Evolutionary conservation across 1,140 invertebrate genomes (phyloP).

Genomic region (Acromyrmex charruanus): DNA sequence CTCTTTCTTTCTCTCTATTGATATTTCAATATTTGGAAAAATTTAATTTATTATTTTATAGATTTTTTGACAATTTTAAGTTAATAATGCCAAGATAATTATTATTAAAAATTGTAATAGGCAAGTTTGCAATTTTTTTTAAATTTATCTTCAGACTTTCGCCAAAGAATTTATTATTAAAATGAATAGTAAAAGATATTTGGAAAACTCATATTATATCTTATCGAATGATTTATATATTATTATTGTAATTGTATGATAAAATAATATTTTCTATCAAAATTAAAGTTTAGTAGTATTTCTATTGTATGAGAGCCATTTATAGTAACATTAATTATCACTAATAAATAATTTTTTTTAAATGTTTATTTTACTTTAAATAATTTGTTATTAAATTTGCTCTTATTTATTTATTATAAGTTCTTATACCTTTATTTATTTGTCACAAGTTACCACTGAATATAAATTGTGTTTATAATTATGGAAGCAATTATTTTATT

Average conservation of each 20-base stretch:
- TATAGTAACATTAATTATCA: conserved; percentile 3
- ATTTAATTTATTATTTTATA: not conserved
- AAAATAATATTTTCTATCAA: not conserved
- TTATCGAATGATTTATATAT: not conserved
- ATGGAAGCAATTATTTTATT: conserved; percentile 5
- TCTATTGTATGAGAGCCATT: not conserved
- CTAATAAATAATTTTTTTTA: not conserved
- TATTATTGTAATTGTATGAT: not conserved
- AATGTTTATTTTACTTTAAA: too few species aligned
- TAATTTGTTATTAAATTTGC: not conserved
- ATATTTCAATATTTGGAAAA: not conserved
- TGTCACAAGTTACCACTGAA: not conserved
- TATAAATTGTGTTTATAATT: not conserved
- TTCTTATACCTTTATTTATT: not conserved
- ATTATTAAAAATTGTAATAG: not conserved
- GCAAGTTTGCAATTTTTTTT: not conserved
- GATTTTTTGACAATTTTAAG: not conserved
- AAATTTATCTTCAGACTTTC: not conserved
- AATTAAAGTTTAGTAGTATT: not conserved
- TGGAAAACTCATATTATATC: not conserved
- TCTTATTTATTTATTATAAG: not conserved
- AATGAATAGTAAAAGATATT: not conserved
- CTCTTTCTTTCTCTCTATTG: too few species aligned
- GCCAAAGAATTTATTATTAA: not conserved
- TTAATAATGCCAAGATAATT: not conserved